Conservation (phyloP, 2,113 vertebrate genomes). For the Cavia aperea region DNA sequence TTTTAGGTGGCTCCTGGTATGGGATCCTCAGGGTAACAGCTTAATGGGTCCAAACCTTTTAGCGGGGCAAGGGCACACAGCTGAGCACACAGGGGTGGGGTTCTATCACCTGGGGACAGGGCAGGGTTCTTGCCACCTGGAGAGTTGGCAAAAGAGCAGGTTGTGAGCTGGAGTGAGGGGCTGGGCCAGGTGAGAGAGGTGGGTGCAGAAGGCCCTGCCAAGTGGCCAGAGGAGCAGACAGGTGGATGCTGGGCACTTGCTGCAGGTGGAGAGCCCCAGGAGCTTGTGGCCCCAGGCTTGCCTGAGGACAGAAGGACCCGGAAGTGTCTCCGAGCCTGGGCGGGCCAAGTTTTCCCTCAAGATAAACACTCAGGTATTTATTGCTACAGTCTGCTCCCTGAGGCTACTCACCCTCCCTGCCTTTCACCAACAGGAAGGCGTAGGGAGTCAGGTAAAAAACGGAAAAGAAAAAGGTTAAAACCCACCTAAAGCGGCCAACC, state of each 20-base stretch:
- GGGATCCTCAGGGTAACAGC: neutral
- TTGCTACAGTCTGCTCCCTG: conserved; percentile 76
- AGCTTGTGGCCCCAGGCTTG: neutral
- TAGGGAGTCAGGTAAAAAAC: conserved; percentile 96
- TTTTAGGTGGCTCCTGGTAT: neutral
- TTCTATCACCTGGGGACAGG: neutral
- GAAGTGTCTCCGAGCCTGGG: conserved; percentile 65
- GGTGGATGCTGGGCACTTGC: neutral
- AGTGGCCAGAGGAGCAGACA: neutral
- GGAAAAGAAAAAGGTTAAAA: conserved; percentile 95
- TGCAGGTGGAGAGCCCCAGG: neutral
- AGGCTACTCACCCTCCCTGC: conserved; percentile 82
- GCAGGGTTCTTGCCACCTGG: neutral
- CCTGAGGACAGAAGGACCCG: conserved; percentile 57
- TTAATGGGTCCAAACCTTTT: neutral
- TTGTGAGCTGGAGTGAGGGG: neutral
- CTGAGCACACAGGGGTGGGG: neutral
- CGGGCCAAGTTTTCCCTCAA: conserved; percentile 75
- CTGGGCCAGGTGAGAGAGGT: neutral
- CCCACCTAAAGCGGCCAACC: conserved; percentile 86
- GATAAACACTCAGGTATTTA: conserved; percentile 81
- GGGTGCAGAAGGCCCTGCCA: neutral
- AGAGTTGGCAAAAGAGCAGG: neutral
- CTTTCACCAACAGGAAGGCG: conserved; percentile 95
- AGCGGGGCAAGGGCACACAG: neutral